Evolutionary conservation across 2,113 vertebrate genomes (phyloP).

Genomic region (Tenebrosternarchus preto): DNA sequence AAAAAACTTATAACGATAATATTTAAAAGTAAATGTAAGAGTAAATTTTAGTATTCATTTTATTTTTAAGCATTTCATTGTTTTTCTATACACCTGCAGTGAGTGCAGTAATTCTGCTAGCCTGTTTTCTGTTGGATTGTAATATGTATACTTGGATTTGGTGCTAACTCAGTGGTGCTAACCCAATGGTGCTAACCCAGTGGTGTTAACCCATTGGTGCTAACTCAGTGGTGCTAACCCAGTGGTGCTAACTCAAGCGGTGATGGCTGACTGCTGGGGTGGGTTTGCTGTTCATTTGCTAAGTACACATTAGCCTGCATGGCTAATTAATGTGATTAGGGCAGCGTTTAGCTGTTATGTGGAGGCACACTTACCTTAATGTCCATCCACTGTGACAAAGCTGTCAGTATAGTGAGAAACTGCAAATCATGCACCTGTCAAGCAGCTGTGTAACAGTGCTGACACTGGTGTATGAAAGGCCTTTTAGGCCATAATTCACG

Average conservation of each 20-base stretch:
- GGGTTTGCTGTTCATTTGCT: conserved; percentile 10
- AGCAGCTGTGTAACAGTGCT: too few species aligned
- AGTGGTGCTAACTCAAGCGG: not conserved
- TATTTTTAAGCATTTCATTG: too few species aligned
- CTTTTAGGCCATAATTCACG: too few species aligned
- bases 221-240: not conserved
- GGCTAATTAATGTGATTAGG: conserved; percentile 19
- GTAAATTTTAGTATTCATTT: too few species aligned
- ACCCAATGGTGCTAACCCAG: not conserved
- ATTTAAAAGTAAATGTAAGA: too few species aligned
- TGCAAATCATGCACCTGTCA: not conserved
- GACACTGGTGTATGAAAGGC: too few species aligned
- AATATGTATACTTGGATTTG: not conserved
- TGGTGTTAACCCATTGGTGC: not conserved
- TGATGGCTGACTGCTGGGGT: not conserved
- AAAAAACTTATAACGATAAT: too few species aligned
- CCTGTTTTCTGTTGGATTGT: not conserved
- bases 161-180: not conserved
- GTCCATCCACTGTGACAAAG: not conserved
- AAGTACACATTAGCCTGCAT: conserved; percentile 5
- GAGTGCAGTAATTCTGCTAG: not conserved
- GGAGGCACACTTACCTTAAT: not conserved
- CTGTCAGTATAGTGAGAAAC: not conserved
- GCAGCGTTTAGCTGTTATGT: not conserved
- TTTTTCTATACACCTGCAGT: not conserved